A percentile compares a stretch with the other conserved stretches of the same genome.
Evolutionary conservation across 1,140 invertebrate genomes (phyloP).

Genomic region (Teleopsis dalmanni): DNA sequence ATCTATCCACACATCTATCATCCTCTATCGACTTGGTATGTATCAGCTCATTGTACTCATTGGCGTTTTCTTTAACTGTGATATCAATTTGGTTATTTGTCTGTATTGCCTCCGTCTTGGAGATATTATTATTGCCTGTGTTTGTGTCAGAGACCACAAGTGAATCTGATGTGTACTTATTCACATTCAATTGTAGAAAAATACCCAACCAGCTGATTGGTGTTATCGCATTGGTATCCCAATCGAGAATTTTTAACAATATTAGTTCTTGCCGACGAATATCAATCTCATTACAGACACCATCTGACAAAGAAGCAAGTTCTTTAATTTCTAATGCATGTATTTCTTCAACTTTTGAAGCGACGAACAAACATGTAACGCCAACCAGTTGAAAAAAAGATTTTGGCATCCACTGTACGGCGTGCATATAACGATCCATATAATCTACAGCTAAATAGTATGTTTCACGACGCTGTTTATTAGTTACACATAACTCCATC

Average conservation of each 20-base stretch:
- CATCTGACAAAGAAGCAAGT: slow-evolving; percentile 96
- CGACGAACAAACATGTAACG: slow-evolving; percentile 92
- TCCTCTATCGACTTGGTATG: background rate
- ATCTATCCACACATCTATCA: slow-evolving; percentile 49
- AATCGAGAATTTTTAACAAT: slow-evolving; percentile 81
- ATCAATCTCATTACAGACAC: slow-evolving; percentile 83
- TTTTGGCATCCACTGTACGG: slow-evolving; percentile 28
- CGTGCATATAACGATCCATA: slow-evolving; percentile 79
- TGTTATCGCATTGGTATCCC: slow-evolving; percentile 88
- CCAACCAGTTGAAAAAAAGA: slow-evolving; percentile 50
- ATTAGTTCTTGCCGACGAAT: slow-evolving; percentile 85
- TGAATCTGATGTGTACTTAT: slow-evolving; percentile 37
- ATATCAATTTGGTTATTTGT: slow-evolving; percentile 22
- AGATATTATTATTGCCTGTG: background rate
- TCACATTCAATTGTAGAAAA: slow-evolving; percentile 77
- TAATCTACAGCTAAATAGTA: slow-evolving; percentile 94
- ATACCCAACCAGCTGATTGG: slow-evolving; percentile 84
- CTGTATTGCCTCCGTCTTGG: slow-evolving; percentile 39
- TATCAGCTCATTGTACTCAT: slow-evolving; percentile 25
- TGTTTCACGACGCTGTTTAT: slow-evolving; percentile 90
- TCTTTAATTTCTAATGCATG: slow-evolving; percentile 94
- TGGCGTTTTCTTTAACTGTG: slow-evolving; percentile 20
- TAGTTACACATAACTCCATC: slow-evolving; percentile 96
- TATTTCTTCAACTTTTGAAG: slow-evolving; percentile 96
- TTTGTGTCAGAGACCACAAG: background rate